These are phyloP conservation scores for Caenorhabditis briggsae DNA, from an alignment of 1,140 invertebrate species.

Conservation along the genomic window DNA sequence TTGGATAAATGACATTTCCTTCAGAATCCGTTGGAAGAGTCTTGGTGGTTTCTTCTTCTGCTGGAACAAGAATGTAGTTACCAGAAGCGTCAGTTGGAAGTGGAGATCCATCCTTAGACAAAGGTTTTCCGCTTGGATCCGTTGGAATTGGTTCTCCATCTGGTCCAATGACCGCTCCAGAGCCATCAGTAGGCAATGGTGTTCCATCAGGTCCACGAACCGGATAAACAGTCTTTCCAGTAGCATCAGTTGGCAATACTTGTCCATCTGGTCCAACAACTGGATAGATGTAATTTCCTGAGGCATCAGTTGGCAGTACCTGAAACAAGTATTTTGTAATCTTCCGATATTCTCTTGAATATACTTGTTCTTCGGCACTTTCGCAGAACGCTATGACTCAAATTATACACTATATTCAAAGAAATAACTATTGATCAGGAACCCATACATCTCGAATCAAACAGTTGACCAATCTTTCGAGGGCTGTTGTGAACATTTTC, in stretches of 20 bases:
- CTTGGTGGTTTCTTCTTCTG: background rate
- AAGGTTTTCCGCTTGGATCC: slow-evolving; percentile 45
- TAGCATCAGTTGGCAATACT: slow-evolving; percentile 52
- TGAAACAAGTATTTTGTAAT: too few species aligned
- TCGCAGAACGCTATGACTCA: too few species aligned
- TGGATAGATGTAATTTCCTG: slow-evolving; percentile 73
- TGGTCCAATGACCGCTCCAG: slow-evolving; percentile 44
- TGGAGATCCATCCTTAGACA: slow-evolving; percentile 49
- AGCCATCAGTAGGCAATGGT: slow-evolving; percentile 35
- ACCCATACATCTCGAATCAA: too few species aligned
- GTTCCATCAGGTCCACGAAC: slow-evolving; percentile 59
- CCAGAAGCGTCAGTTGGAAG: slow-evolving; percentile 26
- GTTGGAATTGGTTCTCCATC: slow-evolving; percentile 57
- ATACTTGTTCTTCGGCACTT: too few species aligned
- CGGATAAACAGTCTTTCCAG: slow-evolving; percentile 55
- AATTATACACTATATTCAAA: too few species aligned
- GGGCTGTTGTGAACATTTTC: too few species aligned
- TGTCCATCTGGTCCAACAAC: slow-evolving; percentile 56
- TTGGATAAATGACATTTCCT: too few species aligned
- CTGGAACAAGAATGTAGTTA: slow-evolving; percentile 42
- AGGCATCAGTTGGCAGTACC: slow-evolving; percentile 63
- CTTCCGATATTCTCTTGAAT: too few species aligned
- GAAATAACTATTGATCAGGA: too few species aligned
- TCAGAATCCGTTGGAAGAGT: slow-evolving; percentile 64
- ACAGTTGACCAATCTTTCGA: too few species aligned